Evolutionary conservation across 2,797 vertebrate genomes (phyloP), one percentile per base, ranked within the genome.

Genomic region (Acanthopagrus latus): DNA sequence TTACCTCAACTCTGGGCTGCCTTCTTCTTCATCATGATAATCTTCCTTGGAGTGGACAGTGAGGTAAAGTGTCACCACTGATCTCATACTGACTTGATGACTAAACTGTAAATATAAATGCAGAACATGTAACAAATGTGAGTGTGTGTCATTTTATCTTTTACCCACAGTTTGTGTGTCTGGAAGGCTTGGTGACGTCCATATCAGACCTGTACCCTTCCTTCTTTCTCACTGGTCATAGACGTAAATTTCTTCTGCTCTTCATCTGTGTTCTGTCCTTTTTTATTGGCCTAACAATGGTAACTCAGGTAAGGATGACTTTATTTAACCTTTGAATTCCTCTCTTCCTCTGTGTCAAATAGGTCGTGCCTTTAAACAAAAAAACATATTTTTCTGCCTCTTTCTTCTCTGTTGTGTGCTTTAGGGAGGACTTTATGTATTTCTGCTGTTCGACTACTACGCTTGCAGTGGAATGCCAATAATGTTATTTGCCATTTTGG

Each of bases 11-110:
- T 97, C 51, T 98, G 97, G 97, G 95, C 97, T n/a, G 93, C 94
- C 73, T 95, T 96, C 50, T 98, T 98, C 91, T 98, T 98, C 85
- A 85, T 97, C 68, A 98, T 97, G 97, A 91, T 97, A 59, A 91
- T 98, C 80, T 96, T 98, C 82, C 86, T 97, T 54, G 97, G 97
- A 51, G 86, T 98, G 73, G 97, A 98, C 85, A 97, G 96, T 84
- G 94, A 97, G 94, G 97, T 98, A 71, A 75, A 2, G 27, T 27
- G 27, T 2, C 27, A 27, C 27, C 27, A 27, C 4, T 27, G 27
- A 27, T 27, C 27, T 27, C 27, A 27, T 27, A 27, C 27, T 27
- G 27, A 4, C 27, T 27, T 27, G 27, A 2, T 27, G 27, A 27
- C 27, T 27, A 27, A 27, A 27, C 27, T 27, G 27, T 27, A 27